Conservation (phyloP, 2,888 invertebrate genomes). For the Yponomeuta malinellus region DNA sequence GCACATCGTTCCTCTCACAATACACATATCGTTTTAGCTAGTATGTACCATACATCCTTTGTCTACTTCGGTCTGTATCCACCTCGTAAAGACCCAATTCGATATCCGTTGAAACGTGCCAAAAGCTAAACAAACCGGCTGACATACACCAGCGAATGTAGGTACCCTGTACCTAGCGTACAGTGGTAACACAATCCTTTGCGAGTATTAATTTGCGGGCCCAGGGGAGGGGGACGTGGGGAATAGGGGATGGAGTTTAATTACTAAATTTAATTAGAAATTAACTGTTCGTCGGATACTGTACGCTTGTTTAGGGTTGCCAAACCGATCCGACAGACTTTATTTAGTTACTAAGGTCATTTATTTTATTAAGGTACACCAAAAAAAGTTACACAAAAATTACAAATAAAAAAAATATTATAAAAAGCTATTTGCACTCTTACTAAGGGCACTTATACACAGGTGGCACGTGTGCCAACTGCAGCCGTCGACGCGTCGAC, state of each 20-base stretch:
- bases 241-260: slow-evolving; percentile 61
- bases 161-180: slow-evolving; percentile 14
- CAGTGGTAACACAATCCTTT: slow-evolving; percentile 39
- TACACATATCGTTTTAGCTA: no score
- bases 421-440: no score
- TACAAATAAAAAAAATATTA: no score
- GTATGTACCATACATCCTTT: no score
- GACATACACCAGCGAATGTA: not conserved
- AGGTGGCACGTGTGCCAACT: no score
- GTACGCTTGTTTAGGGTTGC: slow-evolving; percentile 34
- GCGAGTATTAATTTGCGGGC: slow-evolving; percentile 24
- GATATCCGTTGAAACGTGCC: not conserved
- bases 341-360: no score
- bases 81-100: not conserved
- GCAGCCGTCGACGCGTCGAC: no score
- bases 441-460: no score
- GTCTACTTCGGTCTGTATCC: no score
- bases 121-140: not conserved
- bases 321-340: slow-evolving; percentile 3
- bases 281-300: slow-evolving; percentile 65
- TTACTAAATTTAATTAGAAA: slow-evolving; percentile 77
- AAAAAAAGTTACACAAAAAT: no score
- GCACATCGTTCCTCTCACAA: no score
- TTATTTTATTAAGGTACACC: no score
- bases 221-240: slow-evolving; percentile 18